Conservation (phyloP, 2,888 invertebrate species). For the Drosophila putrida region DNA sequence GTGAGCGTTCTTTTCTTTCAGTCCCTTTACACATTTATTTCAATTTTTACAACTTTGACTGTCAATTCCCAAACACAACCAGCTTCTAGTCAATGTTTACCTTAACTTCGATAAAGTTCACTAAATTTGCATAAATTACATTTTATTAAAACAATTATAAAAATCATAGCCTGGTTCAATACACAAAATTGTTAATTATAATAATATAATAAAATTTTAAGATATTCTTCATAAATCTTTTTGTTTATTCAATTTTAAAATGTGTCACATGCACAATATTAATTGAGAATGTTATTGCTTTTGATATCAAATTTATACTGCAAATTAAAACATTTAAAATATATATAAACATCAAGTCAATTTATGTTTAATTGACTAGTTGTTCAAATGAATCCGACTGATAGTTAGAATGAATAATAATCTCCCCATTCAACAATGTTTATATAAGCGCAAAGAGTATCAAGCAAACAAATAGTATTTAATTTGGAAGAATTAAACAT, state of each 20-base stretch:
- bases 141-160: slow-evolving; percentile 73
- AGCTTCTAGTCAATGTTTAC: background rate
- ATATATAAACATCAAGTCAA: background rate
- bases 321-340: background rate
- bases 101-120: slow-evolving; percentile 15
- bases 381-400: background rate
- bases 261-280: background rate
- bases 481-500: slow-evolving; percentile 10
- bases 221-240: slow-evolving; percentile 6
- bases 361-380: background rate
- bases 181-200: background rate
- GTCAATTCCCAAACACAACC: slow-evolving; percentile 41
- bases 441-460: no score
- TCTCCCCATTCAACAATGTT: no score
- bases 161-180: slow-evolving; percentile 68
- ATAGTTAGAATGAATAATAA: no score
- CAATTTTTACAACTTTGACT: slow-evolving; percentile 63
- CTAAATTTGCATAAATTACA: slow-evolving; percentile 74
- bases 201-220: slow-evolving; percentile 1
- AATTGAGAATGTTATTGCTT: background rate
- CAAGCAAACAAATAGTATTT: background rate
- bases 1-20: slow-evolving; percentile 38
- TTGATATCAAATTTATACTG: background rate
- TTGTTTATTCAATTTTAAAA: background rate
- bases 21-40: slow-evolving; percentile 76